Conservation (phyloP, 2,113 vertebrate genomes). For the Physeter macrocephalus region DNA sequence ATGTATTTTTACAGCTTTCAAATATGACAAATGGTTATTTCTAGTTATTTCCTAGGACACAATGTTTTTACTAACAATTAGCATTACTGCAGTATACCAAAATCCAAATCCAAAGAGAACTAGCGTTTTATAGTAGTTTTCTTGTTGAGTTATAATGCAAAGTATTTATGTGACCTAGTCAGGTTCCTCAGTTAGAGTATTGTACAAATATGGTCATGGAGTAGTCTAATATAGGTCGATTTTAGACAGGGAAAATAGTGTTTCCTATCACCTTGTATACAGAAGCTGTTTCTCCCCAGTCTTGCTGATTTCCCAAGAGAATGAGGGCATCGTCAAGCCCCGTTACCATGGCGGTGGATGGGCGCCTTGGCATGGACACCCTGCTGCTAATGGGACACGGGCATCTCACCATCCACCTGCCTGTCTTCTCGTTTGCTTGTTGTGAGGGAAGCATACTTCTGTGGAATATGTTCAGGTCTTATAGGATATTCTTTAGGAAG, state of each 20-base stretch:
- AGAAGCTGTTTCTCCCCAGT: neutral
- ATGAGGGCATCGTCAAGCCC: neutral
- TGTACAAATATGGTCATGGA: neutral
- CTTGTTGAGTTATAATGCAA: neutral
- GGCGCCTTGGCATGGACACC: neutral
- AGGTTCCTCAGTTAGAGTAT: neutral
- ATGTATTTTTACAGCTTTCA: neutral
- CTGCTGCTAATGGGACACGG: rapidly evolving
- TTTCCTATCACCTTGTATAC: neutral
- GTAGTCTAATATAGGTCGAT: neutral
- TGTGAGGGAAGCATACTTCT: neutral
- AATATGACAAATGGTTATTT: neutral
- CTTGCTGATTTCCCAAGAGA: neutral
- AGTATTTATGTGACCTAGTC: neutral
- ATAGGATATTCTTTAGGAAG: neutral
- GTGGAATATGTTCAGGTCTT: neutral
- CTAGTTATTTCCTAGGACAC: neutral
- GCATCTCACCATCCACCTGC: rapidly evolving
- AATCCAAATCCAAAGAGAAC: neutral
- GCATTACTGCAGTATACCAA: neutral
- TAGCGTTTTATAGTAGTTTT: neutral
- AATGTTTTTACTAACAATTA: neutral
- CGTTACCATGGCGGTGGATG: rapidly evolving
- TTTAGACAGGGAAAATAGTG: neutral
- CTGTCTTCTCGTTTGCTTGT: rapidly evolving